Conservation (phyloP, 2,888 invertebrate species). For the Erynnis tages region DNA sequence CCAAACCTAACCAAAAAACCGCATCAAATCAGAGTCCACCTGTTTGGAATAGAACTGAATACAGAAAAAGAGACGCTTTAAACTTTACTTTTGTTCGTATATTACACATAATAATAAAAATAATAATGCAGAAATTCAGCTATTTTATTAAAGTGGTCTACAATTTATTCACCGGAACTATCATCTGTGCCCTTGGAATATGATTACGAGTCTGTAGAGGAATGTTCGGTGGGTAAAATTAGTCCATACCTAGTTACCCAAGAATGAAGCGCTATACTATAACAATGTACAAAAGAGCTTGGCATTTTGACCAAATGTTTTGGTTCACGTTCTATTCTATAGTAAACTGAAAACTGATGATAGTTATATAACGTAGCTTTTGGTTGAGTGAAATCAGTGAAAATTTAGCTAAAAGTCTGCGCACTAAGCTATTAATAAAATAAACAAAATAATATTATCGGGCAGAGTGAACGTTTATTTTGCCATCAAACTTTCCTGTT, state of each 20-base stretch:
- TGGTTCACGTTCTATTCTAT: not conserved
- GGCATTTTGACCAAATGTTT: not conserved
- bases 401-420: too few relatives aligned
- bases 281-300: not conserved
- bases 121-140: not conserved
- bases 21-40: too few relatives aligned
- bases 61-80: too few relatives aligned
- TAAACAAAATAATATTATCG: too few relatives aligned
- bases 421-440: too few relatives aligned
- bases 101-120: too few relatives aligned
- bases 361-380: not conserved
- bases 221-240: slow-evolving; percentile 3
- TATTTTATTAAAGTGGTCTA: not conserved
- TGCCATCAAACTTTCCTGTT: too few relatives aligned
- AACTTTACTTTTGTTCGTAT: too few relatives aligned
- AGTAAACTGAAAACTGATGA: not conserved
- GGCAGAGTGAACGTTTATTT: not conserved
- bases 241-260: slow-evolving; percentile 1
- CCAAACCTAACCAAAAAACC: too few relatives aligned
- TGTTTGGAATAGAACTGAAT: too few relatives aligned
- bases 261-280: not conserved
- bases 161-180: not conserved
- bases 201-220: slow-evolving; percentile 6
- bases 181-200: slow-evolving; percentile 10
- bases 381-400: not conserved